Evolutionary conservation across 2,797 vertebrate genomes (phyloP).

Genomic region (Amphiprion clarkii): DNA sequence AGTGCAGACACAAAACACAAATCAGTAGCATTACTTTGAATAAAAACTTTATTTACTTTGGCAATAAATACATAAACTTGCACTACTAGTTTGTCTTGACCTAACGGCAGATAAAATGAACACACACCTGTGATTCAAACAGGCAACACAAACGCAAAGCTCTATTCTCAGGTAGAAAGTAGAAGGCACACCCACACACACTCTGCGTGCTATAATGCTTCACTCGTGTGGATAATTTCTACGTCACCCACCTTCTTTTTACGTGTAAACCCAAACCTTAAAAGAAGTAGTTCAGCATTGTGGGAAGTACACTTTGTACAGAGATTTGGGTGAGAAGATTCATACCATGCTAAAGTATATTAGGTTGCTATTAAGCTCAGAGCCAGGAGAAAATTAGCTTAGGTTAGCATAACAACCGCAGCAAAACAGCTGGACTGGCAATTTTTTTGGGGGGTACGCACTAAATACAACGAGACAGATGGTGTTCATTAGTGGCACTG

Average conservation of each 20-base stretch:
- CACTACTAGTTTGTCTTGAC: slow-evolving; percentile 13
- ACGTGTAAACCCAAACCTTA: neutral
- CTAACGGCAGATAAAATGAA: neutral
- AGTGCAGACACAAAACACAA: neutral
- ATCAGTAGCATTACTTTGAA: neutral
- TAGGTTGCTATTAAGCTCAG: neutral
- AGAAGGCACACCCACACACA: neutral
- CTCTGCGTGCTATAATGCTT: neutral
- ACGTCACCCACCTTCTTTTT: neutral
- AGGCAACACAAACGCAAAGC: neutral
- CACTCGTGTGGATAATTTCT: neutral
- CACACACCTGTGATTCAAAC: no score
- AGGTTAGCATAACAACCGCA: no score
- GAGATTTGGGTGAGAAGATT: neutral
- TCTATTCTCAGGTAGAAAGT: neutral
- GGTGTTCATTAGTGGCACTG: neutral
- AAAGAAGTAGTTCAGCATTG: neutral
- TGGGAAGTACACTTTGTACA: neutral
- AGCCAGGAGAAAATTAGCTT: neutral
- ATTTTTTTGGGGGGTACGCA: no score
- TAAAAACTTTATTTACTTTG: slow-evolving; percentile 64
- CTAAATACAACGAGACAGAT: no score
- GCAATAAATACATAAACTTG: slow-evolving; percentile 57
- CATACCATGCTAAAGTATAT: neutral
- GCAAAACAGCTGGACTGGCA: no score